Evolutionary conservation across 2,888 invertebrate species (phyloP).

Genomic region (Steinernema hermaphroditum): DNA sequence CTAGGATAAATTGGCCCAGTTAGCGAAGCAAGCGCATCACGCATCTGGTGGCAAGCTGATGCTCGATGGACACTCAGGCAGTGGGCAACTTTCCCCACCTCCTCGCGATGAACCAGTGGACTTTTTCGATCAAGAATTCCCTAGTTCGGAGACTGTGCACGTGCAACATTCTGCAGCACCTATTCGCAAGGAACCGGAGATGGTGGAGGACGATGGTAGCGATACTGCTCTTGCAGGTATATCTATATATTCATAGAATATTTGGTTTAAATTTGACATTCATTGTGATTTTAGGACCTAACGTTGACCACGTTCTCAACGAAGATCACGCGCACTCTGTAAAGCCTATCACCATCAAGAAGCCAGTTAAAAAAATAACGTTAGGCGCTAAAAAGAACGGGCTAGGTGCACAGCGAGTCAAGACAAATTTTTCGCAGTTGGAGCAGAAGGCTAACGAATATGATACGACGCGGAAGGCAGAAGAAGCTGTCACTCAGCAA

Average conservation of each 20-base stretch:
- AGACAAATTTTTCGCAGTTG: conserved; percentile 86
- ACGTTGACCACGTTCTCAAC: conserved; percentile 48
- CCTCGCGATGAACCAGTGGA: conserved; percentile 69
- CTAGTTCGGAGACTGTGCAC: background rate
- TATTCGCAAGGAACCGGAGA: background rate
- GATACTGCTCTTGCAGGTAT: conserved; percentile 5
- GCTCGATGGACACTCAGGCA: conserved; percentile 23
- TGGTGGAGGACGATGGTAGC: conserved; percentile 17
- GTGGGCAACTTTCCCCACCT: conserved; percentile 15
- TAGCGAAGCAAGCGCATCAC: conserved; percentile 27
- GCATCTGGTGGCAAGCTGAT: background rate
- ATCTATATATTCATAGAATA: background rate
- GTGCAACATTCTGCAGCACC: background rate
- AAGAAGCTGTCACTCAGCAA: conserved; percentile 33
- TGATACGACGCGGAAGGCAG: conserved; percentile 75
- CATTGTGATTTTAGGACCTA: conserved; percentile 43
- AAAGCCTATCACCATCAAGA: conserved; percentile 28
- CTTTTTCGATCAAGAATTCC: conserved; percentile 81
- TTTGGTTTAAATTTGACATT: background rate
- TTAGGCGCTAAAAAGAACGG: conserved; percentile 81
- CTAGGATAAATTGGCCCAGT: conserved; percentile 13
- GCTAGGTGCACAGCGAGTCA: conserved; percentile 90
- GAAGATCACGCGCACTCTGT: conserved; percentile 39
- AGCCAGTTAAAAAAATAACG: conserved; percentile 37
- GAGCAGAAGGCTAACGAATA: conserved; percentile 85